Percentiles rank a stretch among this genome's conserved stretches.
Conservation (phyloP, 2,797 vertebrate genomes). For the Carduelis carduelis region DNA sequence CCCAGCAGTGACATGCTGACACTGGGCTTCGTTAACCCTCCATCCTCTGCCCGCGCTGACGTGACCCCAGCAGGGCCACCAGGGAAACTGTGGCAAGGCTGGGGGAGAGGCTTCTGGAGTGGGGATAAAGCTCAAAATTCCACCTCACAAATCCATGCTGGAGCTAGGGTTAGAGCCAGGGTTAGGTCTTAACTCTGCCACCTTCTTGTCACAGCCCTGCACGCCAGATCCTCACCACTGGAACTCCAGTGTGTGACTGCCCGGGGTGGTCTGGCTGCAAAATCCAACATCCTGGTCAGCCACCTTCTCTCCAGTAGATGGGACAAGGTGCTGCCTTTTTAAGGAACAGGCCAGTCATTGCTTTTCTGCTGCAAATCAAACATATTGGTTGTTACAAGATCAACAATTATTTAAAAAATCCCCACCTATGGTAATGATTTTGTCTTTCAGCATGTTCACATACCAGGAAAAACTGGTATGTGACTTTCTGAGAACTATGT, state of each 20-base stretch:
- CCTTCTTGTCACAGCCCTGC: neutral
- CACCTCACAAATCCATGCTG: neutral
- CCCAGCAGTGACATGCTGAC: neutral
- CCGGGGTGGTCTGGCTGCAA: neutral
- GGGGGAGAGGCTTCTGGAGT: neutral
- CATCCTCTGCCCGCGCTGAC: neutral
- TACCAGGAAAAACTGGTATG: neutral
- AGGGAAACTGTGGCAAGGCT: neutral
- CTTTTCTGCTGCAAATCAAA: neutral
- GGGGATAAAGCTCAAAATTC: fast-evolving
- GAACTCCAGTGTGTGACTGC: fast-evolving
- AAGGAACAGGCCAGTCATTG: neutral
- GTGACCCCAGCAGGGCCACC: neutral
- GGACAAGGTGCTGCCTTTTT: neutral
- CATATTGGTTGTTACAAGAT: neutral
- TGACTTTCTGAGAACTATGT: neutral
- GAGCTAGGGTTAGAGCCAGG: neutral
- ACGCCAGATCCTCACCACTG: fast-evolving
- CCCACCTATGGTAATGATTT: neutral
- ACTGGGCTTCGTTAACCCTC: neutral
- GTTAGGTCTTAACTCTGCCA: neutral
- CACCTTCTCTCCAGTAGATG: neutral
- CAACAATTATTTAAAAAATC: neutral
- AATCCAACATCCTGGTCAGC: neutral
- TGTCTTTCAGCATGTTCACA: neutral